These are phyloP conservation scores for Sebastes oblongus DNA, from an alignment of 2,797 vertebrate species.

Conservation along the genomic window DNA sequence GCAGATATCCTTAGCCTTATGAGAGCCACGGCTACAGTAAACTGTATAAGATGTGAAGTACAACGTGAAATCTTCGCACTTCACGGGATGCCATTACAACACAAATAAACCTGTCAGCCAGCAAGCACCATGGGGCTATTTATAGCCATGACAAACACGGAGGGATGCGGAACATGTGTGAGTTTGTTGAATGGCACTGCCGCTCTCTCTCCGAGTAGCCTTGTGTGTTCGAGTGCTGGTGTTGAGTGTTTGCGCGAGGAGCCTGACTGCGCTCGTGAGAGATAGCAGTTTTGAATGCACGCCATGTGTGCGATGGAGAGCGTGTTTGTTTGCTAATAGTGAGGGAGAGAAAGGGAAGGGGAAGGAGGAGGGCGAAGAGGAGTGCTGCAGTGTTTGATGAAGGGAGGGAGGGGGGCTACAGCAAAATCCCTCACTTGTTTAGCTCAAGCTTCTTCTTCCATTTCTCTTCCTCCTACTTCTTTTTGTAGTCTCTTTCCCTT, in stretches of 20 bases:
- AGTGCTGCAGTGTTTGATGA: constrained; percentile 49
- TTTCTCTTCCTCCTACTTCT: constrained; percentile 23
- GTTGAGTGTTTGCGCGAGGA: constrained; percentile 51
- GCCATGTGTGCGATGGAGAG: constrained; percentile 48
- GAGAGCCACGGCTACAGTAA: background rate
- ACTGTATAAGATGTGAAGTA: background rate
- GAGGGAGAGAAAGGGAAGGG: constrained; percentile 10
- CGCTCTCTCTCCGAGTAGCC: constrained; percentile 4
- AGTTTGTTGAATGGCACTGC: constrained; percentile 44
- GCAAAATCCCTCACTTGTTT: constrained; percentile 27
- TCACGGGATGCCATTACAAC: constrained; percentile 46
- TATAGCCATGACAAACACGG: constrained; percentile 63
- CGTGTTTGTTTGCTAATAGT: constrained; percentile 56
- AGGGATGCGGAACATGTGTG: constrained; percentile 63
- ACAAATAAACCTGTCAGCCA: constrained; percentile 70
- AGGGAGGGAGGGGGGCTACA: background rate
- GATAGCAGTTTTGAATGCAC: constrained; percentile 54
- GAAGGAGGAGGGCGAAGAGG: background rate
- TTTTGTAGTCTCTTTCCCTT: constrained; percentile 12
- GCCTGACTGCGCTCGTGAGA: constrained; percentile 36
- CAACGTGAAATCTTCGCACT: constrained; percentile 29
- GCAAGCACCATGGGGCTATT: constrained; percentile 54
- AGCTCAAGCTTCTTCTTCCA: background rate
- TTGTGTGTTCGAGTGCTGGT: constrained; percentile 47
- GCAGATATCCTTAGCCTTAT: background rate